A percentile compares a stretch with the other conserved stretches of the same genome.
Evolutionary conservation across 2,888 invertebrate genomes (phyloP).

Genomic region (Hypomecis atomaria): DNA sequence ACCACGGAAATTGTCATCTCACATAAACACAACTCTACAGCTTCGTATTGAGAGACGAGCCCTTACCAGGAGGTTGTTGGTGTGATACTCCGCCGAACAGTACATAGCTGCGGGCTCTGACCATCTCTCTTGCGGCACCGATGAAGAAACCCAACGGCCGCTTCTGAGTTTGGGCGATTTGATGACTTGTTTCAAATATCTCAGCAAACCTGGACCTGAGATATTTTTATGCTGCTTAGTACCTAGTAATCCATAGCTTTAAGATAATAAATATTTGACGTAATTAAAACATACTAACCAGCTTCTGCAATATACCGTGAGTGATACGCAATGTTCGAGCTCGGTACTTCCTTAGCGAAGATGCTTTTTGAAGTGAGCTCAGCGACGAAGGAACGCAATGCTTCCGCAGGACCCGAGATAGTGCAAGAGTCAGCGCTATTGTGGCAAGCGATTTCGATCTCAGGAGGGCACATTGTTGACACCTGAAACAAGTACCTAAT

Average conservation of each 20-base stretch:
- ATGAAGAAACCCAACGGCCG: constrained; percentile 91
- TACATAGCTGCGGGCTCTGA: constrained; percentile 61
- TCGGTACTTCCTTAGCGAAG: constrained; percentile 67
- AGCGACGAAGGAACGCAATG: constrained; percentile 82
- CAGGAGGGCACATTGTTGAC: constrained; percentile 62
- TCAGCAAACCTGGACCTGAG: constrained; percentile 79
- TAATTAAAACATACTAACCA: constrained; percentile 49
- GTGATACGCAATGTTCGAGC: constrained; percentile 93
- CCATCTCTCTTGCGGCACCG: constrained; percentile 88
- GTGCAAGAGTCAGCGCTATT: constrained; percentile 91
- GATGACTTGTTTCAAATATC: constrained; percentile 85
- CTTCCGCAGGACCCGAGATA: constrained; percentile 88
- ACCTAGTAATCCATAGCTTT: background rate
- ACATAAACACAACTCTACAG: background rate
- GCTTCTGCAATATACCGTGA: constrained; percentile 89
- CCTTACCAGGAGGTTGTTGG: constrained; percentile 88
- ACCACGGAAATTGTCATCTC: background rate
- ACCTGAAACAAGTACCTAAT: too few species aligned
- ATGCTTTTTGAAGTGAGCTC: constrained; percentile 56
- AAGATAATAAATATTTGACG: background rate
- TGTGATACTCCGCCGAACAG: constrained; percentile 92
- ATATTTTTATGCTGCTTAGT: background rate
- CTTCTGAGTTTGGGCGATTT: constrained; percentile 86
- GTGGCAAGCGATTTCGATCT: constrained; percentile 88
- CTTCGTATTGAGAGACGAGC: background rate